Evolutionary conservation across 2,797 vertebrate genomes (phyloP).

Genomic region (Sardinella longiceps): DNA sequence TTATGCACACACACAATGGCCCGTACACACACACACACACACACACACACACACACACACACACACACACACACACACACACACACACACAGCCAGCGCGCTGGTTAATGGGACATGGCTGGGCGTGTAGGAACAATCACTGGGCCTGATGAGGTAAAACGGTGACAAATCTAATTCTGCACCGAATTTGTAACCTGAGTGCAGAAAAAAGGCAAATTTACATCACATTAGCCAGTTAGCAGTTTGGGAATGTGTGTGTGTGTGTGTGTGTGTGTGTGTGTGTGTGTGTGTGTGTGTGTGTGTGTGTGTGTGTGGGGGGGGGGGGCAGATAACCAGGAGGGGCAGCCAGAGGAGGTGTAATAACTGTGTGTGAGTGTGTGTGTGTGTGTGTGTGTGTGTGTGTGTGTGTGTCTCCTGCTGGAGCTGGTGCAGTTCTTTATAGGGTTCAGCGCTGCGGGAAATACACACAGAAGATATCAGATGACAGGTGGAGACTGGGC

Average conservation of each 20-base stretch:
- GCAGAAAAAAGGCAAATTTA: conserved; percentile 51
- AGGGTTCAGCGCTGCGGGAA: no score
- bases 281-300: no score
- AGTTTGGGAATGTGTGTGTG: conserved; percentile 35
- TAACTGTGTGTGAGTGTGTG: background rate
- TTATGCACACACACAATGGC: conserved; percentile 25
- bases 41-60: conserved; percentile 27
- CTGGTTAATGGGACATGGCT: conserved; percentile 50
- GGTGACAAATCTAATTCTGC: conserved; percentile 51
- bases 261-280: background rate
- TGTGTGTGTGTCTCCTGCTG: background rate
- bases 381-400: conserved; percentile 38
- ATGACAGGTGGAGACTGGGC: no score
- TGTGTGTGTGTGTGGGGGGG: no score
- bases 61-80: conserved; percentile 31
- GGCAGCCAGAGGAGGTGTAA: no score
- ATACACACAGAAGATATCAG: no score
- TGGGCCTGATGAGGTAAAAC: conserved; percentile 49
- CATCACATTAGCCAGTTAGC: conserved; percentile 47
- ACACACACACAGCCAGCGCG: conserved; percentile 20
- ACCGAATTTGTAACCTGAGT: conserved; percentile 47
- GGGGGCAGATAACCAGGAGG: no score
- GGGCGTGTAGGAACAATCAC: conserved; percentile 49
- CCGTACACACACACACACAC: background rate
- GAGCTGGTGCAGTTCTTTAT: no score